These are phyloP conservation scores for Chlorocebus sabaeus DNA, from an alignment of 2,113 vertebrate genomes.

Conservation along the genomic window DNA sequence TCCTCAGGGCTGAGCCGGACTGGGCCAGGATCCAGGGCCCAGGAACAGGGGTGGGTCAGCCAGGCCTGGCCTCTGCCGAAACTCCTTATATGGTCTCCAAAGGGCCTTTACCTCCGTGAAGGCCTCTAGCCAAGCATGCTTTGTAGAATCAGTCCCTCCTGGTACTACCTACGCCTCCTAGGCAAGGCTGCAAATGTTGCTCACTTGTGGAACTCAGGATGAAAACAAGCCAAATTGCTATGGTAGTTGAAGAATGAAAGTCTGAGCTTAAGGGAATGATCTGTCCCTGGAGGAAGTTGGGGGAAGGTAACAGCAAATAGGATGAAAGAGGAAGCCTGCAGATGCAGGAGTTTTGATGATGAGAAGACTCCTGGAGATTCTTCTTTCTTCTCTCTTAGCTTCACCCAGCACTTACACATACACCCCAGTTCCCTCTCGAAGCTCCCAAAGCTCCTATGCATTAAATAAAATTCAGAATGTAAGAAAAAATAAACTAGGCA, in stretches of 20 bases:
- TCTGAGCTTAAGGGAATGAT: background rate
- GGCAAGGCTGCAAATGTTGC: background rate
- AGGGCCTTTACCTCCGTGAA: background rate
- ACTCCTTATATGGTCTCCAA: background rate
- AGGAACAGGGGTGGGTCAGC: accelerated
- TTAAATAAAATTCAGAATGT: background rate
- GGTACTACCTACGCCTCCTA: background rate
- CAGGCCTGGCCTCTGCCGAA: background rate
- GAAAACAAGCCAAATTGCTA: background rate
- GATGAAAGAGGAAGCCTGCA: background rate
- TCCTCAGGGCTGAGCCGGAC: background rate
- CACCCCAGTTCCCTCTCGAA: background rate
- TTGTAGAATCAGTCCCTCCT: background rate
- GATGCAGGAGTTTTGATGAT: background rate
- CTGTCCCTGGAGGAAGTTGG: background rate
- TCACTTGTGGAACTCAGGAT: background rate
- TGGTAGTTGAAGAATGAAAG: background rate
- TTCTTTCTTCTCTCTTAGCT: background rate
- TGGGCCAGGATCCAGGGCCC: background rate
- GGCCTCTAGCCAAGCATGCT: background rate
- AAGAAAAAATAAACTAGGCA: background rate
- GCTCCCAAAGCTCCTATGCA: background rate
- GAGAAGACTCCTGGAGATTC: background rate
- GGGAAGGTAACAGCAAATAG: background rate
- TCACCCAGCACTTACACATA: background rate